Evolutionary conservation across 1,140 invertebrate species (phyloP), one percentile per base, ranked within the genome.

Genomic region (Mercenaria mercenaria): DNA sequence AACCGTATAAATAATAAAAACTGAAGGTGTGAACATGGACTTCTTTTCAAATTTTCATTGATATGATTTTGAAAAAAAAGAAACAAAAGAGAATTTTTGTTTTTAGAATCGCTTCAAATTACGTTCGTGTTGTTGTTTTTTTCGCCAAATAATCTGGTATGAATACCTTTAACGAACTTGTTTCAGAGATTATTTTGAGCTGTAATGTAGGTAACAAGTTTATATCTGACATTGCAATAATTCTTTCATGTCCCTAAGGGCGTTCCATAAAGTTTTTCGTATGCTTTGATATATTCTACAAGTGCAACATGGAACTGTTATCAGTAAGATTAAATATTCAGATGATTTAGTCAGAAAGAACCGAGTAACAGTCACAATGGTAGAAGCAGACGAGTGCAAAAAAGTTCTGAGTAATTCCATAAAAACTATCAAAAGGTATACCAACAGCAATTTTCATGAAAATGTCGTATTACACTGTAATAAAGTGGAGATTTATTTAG

Each of bases 241-340:
- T 72, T 72, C 34, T 26, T 13, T 39, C 37, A n/a, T 10, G 23
- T 72, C 67, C 67, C 67, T 4, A 29, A 72, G 67, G 67, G 67
- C 67, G 29, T 72, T 72, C 67, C 67, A 39, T 20, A 39, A 41
- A 72, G 67, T 72, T n/a, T 72, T 72, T 72, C n/a, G 13, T 1
- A 34, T n/a, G 6, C 34, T 72, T 72, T 72, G 67, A 72, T 72
- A 72, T 41, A 37, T 39, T 72, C 23, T 72, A 72, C 67, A 39
- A 72, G 34, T 72, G 67, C 67, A 72, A 37, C 10, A 72, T 39
- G 15, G 32, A 72, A 39, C 67, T 8, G 15, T 39, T 72, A 72
- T 72, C 67, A 37, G 37, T 39, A 18, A 32, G 2, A 37, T 37
- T 23, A 23, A 20, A 67, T 41, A 18, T 72, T 72, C 67, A 39